A percentile compares a stretch with the other conserved stretches of the same genome.
Conservation (phyloP, 2,113 vertebrate genomes). For the Lophotis ruficrista region DNA sequence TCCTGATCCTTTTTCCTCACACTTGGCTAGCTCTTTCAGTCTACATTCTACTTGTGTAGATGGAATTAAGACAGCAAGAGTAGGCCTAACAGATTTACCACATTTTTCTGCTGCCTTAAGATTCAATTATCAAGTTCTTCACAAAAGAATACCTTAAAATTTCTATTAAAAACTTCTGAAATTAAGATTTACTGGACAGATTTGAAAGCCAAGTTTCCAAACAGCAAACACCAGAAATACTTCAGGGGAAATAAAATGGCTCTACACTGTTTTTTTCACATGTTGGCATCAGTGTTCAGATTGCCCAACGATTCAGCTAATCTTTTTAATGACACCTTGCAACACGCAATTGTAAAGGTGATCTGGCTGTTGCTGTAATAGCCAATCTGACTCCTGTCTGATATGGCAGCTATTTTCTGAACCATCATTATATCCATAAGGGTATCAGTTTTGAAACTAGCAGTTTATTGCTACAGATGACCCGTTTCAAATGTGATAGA, state of each 20-base stretch:
- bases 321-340: conserved; percentile 48
- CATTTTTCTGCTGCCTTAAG: neutral
- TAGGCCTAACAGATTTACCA: neutral
- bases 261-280: conserved; percentile 15
- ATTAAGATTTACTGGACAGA: neutral
- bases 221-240: neutral
- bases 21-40: neutral
- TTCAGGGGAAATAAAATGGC: neutral
- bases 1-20: neutral
- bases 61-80: neutral
- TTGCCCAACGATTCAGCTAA: neutral
- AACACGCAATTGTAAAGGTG: conserved; percentile 57
- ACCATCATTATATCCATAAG: conserved; percentile 31
- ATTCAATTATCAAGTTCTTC: neutral
- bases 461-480: conserved; percentile 62
- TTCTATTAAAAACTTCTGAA: neutral
- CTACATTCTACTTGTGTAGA: neutral
- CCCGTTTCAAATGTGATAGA: conserved; percentile 55
- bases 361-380: conserved; percentile 20
- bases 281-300: neutral
- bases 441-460: conserved; percentile 58
- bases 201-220: neutral
- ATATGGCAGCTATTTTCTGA: conserved; percentile 19
- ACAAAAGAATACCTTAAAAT: neutral
- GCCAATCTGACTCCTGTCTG: conserved; percentile 28